phyloP scores from a whole-genome alignment of 2,113 vertebrate species.

The Scophthalmus maximus region DNA sequence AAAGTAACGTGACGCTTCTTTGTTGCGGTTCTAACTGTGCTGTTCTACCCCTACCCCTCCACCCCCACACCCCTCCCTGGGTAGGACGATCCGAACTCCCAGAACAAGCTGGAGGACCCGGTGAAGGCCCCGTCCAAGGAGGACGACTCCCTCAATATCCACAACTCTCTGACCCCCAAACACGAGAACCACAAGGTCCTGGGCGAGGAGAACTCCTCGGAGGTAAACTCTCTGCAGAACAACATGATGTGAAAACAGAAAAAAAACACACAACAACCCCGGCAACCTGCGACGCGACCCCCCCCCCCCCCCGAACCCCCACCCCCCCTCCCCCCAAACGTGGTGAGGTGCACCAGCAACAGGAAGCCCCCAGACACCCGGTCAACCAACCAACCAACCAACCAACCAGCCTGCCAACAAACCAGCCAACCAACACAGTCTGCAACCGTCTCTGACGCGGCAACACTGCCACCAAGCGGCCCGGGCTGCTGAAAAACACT shows the following conservation, averaged over 20 bases:
- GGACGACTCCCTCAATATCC: constrained; percentile 94
- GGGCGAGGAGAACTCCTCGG: constrained; percentile 87
- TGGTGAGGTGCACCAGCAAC: not conserved
- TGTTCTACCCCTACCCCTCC: constrained; percentile 46
- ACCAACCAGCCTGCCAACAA: constrained; percentile 56
- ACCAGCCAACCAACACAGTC: constrained; percentile 71
- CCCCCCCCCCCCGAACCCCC: no score
- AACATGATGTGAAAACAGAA: constrained; percentile 89
- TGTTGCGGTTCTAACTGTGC: constrained; percentile 59
- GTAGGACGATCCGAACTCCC: constrained; percentile 88
- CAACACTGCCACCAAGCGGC: constrained; percentile 77
- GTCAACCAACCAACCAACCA: constrained; percentile 29
- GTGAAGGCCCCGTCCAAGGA: constrained; percentile 94
- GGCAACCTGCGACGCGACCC: constrained; percentile 54
- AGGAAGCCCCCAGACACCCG: constrained; percentile 17
- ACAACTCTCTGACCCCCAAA: constrained; percentile 94
- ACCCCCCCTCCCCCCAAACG: not conserved
- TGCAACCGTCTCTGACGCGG: constrained; percentile 70
- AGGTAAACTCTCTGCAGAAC: constrained; percentile 96
- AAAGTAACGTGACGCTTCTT: not conserved
- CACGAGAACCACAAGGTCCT: constrained; percentile 90
- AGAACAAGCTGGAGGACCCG: constrained; percentile 95
- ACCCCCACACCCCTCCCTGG: constrained; percentile 28
- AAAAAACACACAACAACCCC: constrained; percentile 40
- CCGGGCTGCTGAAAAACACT: constrained; percentile 40